Percentiles rank a stretch among this genome's conserved stretches.
Conservation (phyloP, 2,888 invertebrate genomes). For the Drosophila buzzatii region DNA sequence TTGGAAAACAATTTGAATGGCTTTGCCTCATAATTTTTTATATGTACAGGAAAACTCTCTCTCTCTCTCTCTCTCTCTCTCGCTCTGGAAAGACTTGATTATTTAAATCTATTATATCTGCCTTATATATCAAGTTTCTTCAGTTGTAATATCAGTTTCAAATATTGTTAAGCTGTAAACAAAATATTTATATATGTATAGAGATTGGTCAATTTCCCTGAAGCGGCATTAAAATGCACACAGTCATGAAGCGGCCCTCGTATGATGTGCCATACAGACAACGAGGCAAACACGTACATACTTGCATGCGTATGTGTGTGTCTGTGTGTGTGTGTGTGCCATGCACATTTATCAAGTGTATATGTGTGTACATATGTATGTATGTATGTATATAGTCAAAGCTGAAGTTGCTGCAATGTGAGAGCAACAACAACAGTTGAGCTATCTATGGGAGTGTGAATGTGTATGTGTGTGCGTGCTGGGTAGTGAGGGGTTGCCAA, state of each 20-base stretch:
- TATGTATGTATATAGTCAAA: constrained; percentile 30
- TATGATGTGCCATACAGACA: constrained; percentile 60
- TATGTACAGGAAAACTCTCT: too few relatives aligned
- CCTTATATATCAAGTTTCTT: too few relatives aligned
- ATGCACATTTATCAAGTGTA: constrained; percentile 76
- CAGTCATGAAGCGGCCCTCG: constrained; percentile 40
- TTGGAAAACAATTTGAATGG: too few relatives aligned
- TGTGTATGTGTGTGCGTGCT: not conserved
- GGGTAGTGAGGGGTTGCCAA: constrained; percentile 36
- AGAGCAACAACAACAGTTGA: constrained; percentile 35
- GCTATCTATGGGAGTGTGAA: constrained; percentile 11
- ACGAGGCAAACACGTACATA: constrained; percentile 41
- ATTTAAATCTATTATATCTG: too few relatives aligned
- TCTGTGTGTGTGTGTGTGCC: constrained; percentile 30
- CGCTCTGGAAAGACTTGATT: too few relatives aligned
- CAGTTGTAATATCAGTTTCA: too few relatives aligned
- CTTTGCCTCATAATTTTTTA: too few relatives aligned
- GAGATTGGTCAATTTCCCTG: not conserved
- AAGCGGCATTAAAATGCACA: not conserved
- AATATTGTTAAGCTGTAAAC: not conserved
- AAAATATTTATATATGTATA: not conserved
- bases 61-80: too few relatives aligned
- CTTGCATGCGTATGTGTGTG: constrained; percentile 27
- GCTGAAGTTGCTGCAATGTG: constrained; percentile 62
- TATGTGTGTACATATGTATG: constrained; percentile 21